Base-by-base conservation (phyloP, 2,113 vertebrate genomes). In the Craseonycteris thonglongyai region DNA sequence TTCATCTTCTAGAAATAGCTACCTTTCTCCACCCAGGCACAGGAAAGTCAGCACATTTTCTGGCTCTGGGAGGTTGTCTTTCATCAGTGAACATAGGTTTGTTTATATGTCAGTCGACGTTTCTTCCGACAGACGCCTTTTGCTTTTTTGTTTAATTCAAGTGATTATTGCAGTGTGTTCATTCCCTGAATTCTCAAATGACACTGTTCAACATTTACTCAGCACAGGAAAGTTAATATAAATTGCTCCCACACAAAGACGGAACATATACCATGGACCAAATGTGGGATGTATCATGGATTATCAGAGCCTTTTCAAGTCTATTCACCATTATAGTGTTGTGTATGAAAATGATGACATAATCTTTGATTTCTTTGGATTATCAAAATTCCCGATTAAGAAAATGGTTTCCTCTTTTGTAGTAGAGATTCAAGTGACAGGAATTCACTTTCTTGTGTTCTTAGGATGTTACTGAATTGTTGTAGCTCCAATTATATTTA, bases 171-270 rank as follows among this genome's bases (percentile, higher is more conserved):
- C 74, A 11, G 14, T 82, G 79, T 94, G 69, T 65, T 96, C 42
- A 61, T 97, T 94, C 79, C 59, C 13, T 72, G 88, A 82, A 94
- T 82, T 71, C 58, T 96, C 95, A 76, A 28, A 19, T 89, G 93
- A 78, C 35, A 86, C 95, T 91, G 54, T 95, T 96, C 75, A 91
- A 51, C 80, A 68, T 94, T 97, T 96, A 88, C 88, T 94, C 88
- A 1, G 16, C 80, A 65, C 33, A 21, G 0, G 4, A 78, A 71
- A 97, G 96, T 94, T 96, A 93, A 92, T 95, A 54, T 83, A 79
- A 96, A 93, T 91, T 58, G 65, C 65, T 90, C 56, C 83, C 94
- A 85, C 68, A 94, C 49, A 81, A 85, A 96, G 83, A 68, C 92
- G 42, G 80, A 88, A 94, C 63, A 81, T 93, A 35, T 93, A 35